Percentiles rank a stretch among this genome's conserved stretches.
Evolutionary conservation across 2,797 vertebrate genomes (phyloP).

Genomic region (Ceryle rudis): DNA sequence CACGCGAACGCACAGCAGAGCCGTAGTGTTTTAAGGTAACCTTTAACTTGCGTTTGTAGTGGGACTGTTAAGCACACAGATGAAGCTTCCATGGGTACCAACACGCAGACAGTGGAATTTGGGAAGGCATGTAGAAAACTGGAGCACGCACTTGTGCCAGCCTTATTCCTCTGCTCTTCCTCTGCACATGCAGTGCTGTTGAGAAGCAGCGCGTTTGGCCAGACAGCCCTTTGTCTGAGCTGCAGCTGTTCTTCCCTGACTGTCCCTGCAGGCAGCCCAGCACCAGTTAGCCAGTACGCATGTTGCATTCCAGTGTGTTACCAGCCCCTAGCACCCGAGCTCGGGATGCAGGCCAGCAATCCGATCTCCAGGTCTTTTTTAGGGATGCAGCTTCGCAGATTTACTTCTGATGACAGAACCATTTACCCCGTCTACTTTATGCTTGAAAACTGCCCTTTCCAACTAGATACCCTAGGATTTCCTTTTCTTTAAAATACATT

Average conservation of each 20-base stretch:
- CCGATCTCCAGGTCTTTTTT: background rate
- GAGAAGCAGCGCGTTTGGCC: background rate
- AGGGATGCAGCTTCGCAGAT: background rate
- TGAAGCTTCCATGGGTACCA: background rate
- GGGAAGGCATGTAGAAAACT: background rate
- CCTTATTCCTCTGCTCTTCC: background rate
- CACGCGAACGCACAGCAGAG: background rate
- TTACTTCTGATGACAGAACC: background rate
- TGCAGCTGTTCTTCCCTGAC: constrained; percentile 3
- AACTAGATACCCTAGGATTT: background rate
- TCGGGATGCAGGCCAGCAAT: background rate
- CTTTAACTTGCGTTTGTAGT: background rate
- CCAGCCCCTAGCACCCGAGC: background rate
- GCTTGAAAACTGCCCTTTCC: background rate
- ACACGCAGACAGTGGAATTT: background rate
- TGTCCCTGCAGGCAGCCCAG: background rate
- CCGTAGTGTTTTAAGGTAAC: background rate
- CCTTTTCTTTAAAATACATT: background rate
- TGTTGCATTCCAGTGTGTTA: background rate
- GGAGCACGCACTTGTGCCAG: background rate
- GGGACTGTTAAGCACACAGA: background rate
- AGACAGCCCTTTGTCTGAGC: background rate
- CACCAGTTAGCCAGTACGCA: background rate
- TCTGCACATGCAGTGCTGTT: background rate
- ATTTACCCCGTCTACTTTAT: background rate